Conservation (phyloP, 2,888 invertebrate genomes). For the Gonocerus acuteangulatus region DNA sequence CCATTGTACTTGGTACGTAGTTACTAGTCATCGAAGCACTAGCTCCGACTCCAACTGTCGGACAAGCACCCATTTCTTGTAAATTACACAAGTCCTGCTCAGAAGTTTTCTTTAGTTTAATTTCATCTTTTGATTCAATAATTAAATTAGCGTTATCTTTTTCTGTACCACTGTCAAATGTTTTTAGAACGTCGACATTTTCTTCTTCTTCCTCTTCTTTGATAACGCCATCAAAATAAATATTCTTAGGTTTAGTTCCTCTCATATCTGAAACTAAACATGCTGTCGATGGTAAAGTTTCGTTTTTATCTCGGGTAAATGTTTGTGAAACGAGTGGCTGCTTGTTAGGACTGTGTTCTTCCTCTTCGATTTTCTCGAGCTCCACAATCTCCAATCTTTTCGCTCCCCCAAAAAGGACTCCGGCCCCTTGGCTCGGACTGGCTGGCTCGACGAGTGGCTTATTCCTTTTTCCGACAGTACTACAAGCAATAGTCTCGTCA, state of each 20-base stretch:
- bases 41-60: too few relatives aligned
- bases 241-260: not conserved
- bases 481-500: not conserved
- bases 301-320: not conserved
- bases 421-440: not conserved
- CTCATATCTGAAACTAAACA: conserved; percentile 13
- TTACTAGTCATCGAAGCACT: too few relatives aligned
- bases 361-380: conserved; percentile 29
- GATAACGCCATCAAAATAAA: not conserved
- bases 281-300: not conserved
- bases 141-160: too few relatives aligned
- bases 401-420: not conserved
- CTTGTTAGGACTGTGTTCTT: conserved; percentile 2
- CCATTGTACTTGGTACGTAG: too few relatives aligned
- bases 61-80: too few relatives aligned
- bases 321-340: not conserved
- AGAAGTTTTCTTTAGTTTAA: too few relatives aligned
- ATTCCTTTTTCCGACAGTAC: not conserved
- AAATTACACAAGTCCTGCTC: too few relatives aligned
- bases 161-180: not conserved
- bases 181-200: not conserved
- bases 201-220: conserved; percentile 7
- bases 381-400: conserved; percentile 30
- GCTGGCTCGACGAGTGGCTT: not conserved
- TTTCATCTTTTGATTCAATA: too few relatives aligned